Evolutionary conservation across 2,888 invertebrate genomes (phyloP).

Genomic region (Volucella inanis): DNA sequence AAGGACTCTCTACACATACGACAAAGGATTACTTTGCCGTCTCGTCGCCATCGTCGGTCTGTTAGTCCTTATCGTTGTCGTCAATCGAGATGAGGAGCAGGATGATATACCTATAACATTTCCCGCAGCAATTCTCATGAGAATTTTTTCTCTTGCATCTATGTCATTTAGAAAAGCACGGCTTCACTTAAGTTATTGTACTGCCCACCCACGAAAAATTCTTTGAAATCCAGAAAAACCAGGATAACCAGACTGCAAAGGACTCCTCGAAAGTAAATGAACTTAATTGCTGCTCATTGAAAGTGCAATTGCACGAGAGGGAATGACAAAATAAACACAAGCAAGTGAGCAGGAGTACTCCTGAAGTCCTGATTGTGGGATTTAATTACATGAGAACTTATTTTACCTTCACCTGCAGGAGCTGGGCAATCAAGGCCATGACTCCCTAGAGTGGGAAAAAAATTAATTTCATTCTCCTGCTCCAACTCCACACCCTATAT

Average conservation of each 20-base stretch:
- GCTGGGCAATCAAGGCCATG: slow-evolving; percentile 59
- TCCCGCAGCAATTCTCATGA: slow-evolving; percentile 63
- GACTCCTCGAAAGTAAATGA: slow-evolving; percentile 68
- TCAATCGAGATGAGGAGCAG: slow-evolving; percentile 44
- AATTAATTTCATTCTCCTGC: slow-evolving; percentile 67
- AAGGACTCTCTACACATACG: slow-evolving; percentile 64
- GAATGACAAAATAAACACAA: slow-evolving; percentile 67
- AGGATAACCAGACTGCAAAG: slow-evolving; percentile 39
- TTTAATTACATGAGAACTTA: slow-evolving; percentile 77
- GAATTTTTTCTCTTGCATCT: slow-evolving; percentile 31
- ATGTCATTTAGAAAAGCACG: slow-evolving; percentile 39
- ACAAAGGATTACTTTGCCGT: slow-evolving; percentile 36
- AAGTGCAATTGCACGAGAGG: slow-evolving; percentile 66
- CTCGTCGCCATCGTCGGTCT: slow-evolving; percentile 7
- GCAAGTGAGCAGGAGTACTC: slow-evolving; percentile 61
- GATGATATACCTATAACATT: slow-evolving; percentile 29
- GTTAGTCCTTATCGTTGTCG: slow-evolving; percentile 30
- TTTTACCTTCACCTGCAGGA: slow-evolving; percentile 74
- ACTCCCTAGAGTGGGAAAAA: slow-evolving; percentile 52
- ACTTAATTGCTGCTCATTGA: slow-evolving; percentile 74
- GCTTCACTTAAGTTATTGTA: slow-evolving; percentile 64
- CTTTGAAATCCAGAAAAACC: slow-evolving; percentile 5
- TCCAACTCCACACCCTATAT: slow-evolving; percentile 20
- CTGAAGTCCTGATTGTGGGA: slow-evolving; percentile 76
- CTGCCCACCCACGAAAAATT: slow-evolving; percentile 34